These are phyloP conservation scores for Caretta caretta DNA, from an alignment of 2,113 vertebrate genomes.

Conservation along the genomic window DNA sequence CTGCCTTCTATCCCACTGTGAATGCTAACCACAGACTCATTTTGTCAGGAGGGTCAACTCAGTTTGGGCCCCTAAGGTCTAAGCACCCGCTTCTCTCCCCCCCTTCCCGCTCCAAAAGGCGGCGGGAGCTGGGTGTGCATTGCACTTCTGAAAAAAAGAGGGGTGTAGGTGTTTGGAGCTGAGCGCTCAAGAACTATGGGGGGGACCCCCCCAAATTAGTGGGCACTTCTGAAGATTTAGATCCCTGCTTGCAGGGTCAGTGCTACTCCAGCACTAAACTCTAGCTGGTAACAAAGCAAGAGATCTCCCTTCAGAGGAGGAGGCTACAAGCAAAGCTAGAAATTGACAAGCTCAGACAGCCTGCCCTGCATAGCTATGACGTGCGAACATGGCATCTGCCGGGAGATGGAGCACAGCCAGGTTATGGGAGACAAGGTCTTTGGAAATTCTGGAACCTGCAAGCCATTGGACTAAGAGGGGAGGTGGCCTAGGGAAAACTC, in stretches of 20 bases:
- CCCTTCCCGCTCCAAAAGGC: background rate
- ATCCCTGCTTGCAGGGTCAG: background rate
- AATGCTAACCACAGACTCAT: no score
- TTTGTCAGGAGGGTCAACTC: background rate
- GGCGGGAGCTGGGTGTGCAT: background rate
- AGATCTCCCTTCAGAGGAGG: background rate
- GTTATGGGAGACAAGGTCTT: background rate
- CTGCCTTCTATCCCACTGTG: no score
- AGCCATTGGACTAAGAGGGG: background rate
- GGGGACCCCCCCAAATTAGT: background rate
- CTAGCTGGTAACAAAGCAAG: background rate
- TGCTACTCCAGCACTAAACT: background rate
- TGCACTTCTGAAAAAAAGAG: background rate
- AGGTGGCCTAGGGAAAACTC: slow-evolving; percentile 64
- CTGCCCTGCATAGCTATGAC: background rate
- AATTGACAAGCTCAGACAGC: background rate
- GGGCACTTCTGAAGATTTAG: background rate
- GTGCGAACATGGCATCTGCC: background rate
- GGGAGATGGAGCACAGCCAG: background rate
- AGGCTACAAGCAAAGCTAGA: background rate
- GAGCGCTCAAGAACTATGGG: background rate
- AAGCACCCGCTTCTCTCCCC: background rate
- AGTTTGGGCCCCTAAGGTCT: background rate
- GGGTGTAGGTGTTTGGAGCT: background rate
- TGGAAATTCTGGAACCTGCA: accelerated